Evolutionary conservation across 2,113 vertebrate species (phyloP).

Genomic region (Tachysurus vachellii): DNA sequence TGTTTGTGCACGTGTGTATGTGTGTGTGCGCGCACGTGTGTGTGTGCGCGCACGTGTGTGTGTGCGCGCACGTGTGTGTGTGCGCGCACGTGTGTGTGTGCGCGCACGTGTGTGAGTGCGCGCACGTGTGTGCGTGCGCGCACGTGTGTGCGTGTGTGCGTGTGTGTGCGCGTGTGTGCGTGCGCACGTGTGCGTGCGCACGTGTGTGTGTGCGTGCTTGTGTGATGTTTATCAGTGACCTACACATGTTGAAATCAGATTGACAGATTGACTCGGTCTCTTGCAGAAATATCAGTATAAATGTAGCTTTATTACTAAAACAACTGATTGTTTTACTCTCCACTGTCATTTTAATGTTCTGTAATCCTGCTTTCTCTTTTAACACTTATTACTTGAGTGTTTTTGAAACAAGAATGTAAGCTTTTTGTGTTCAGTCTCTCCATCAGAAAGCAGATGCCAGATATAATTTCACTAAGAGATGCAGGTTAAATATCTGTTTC

Average conservation of each 20-base stretch:
- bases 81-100: constrained; percentile 22
- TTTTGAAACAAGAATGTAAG: constrained; percentile 38
- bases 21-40: constrained; percentile 24
- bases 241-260: constrained; percentile 27
- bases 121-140: no score
- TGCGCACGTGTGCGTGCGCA: constrained; percentile 8
- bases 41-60: constrained; percentile 14
- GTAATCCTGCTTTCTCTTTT: constrained; percentile 31
- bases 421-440: constrained; percentile 34
- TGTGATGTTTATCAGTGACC: constrained; percentile 14
- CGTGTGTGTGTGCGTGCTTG: constrained; percentile 10
- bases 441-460: constrained; percentile 17
- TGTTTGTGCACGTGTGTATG: constrained; percentile 8
- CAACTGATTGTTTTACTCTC: neutral
- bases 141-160: constrained; percentile 28
- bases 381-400: constrained; percentile 14
- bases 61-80: constrained; percentile 4
- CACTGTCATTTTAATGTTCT: neutral
- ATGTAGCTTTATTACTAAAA: neutral
- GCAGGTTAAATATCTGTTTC: constrained; percentile 1
- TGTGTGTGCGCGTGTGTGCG: constrained; percentile 9
- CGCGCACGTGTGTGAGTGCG: no score
- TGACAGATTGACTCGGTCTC: neutral
- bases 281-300: neutral
- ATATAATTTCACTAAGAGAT: constrained; percentile 33